These are phyloP conservation scores for Dipodomys merriami DNA, from an alignment of 2,113 vertebrate species.

Conservation along the genomic window DNA sequence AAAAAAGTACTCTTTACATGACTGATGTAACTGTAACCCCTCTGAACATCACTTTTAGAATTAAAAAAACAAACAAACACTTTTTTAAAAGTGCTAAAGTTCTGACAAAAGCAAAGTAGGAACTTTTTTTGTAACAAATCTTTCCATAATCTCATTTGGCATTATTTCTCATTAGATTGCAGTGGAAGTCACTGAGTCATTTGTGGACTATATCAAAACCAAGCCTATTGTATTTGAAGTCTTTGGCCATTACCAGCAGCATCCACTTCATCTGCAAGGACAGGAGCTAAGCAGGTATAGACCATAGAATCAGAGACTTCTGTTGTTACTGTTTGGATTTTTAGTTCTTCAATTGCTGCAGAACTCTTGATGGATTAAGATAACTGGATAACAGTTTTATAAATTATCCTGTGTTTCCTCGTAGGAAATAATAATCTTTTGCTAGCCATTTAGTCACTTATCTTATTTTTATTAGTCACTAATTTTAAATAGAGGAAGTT, in stretches of 20 bases:
- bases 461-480: not conserved
- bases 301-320: not conserved
- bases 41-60: no score
- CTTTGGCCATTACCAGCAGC: conserved; percentile 98
- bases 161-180: conserved; percentile 88
- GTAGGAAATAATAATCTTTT: conserved; percentile 16
- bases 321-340: not conserved
- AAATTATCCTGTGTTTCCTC: not conserved
- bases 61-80: no score
- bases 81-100: not conserved
- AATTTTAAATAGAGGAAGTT: not conserved
- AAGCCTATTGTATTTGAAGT: conserved; percentile 99
- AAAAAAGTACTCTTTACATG: no score
- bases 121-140: not conserved
- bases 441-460: not conserved
- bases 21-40: no score
- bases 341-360: not conserved
- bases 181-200: conserved; percentile 97
- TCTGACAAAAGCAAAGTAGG: not conserved
- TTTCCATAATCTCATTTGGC: not conserved
- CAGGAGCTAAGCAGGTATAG: conserved; percentile 94
- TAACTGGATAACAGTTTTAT: not conserved
- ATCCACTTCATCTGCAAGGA: conserved; percentile 93
- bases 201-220: conserved; percentile 96
- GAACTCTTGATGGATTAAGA: not conserved